These are phyloP conservation scores for Temnopleurus reevesii DNA, from an alignment of 53 echinoderm and acorn worm species.

Conservation along the genomic window DNA sequence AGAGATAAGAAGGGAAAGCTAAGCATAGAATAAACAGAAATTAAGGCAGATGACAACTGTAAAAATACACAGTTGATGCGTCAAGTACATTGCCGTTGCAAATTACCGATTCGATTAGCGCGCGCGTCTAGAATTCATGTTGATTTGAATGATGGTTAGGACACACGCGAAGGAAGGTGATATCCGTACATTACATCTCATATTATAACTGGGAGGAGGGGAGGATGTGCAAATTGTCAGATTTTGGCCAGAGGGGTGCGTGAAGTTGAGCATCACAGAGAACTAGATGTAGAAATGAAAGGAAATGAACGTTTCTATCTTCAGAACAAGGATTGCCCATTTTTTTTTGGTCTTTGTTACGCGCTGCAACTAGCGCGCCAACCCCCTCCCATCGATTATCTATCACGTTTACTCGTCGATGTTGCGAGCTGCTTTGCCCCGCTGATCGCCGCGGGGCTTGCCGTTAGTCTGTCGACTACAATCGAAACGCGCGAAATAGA, in stretches of 20 bases:
- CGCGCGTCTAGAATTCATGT: constrained; percentile 44
- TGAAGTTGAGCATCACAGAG: background rate
- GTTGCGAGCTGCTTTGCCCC: constrained; percentile 36
- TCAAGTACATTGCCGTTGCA: constrained; percentile 39
- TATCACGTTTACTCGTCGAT: constrained; percentile 56
- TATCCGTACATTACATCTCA: constrained; percentile 55
- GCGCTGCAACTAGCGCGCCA: background rate
- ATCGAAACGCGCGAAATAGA: constrained; percentile 48
- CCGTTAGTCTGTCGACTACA: constrained; percentile 36
- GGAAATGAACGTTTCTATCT: background rate
- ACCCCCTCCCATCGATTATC: constrained; percentile 54
- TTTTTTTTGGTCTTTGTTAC: constrained; percentile 50
- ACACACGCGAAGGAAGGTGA: constrained; percentile 14
- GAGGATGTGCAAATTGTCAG: constrained; percentile 60
- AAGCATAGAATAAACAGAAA: constrained; percentile 54
- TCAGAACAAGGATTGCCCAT: constrained; percentile 38
- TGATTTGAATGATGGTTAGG: constrained; percentile 4
- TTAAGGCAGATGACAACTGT: constrained; percentile 55
- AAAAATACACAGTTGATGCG: constrained; percentile 63
- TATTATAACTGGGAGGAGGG: background rate
- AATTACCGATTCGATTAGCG: constrained; percentile 62
- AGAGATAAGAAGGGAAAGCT: too few relatives aligned
- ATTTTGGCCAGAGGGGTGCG: constrained; percentile 52
- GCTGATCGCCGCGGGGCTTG: constrained; percentile 39
- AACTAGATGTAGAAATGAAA: background rate